Evolutionary conservation across 2,888 invertebrate species (phyloP), one percentile per base, ranked within the genome.

Genomic region (Punctoribates punctum): DNA sequence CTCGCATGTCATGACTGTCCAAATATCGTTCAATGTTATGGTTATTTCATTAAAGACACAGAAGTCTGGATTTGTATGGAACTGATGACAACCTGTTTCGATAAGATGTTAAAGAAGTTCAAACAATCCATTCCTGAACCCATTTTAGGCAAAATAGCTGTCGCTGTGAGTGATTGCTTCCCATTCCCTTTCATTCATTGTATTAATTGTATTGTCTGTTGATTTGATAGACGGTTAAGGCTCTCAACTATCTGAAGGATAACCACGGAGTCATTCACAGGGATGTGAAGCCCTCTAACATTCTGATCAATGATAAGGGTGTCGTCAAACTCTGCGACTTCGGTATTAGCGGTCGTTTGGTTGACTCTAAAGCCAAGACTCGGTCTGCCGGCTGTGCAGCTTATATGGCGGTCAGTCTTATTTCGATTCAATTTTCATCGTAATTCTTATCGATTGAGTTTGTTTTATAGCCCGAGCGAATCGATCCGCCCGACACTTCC

Each of bases 11-110:
- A 96, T 82, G 96, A 95, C 85, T 98, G 97, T 85, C 92, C 92
- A 51, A 96, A 92, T 86, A 99, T 99, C 81, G 98, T 99, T 81
- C 90, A 94, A 83, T 99, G 97, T 84, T 88, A 95, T 82, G 99
- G 99, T 60, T 97, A 96, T 86, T 97, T 99, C 85, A 96, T 99
- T 75, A 96, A 94, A 0, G 94, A 81, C 46, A 79, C 80, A 8
- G 81, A 94, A 83, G 91, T 99, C 0, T 98, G 98, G 96, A 98
- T 99, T 83, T 99, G 98, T 84, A 99, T 99, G 99, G 99, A 99
- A 86, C 87, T 98, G 80, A 99, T 99, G 99, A 91, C 95, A 17
- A 96, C 96, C 25, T 99, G 99, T 86, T 92, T 99, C 83, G 99
- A 99, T 84, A 98, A 98, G 86, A 86, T 99, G 82, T 87, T 97